Evolutionary conservation across 1,140 invertebrate genomes (phyloP).

Genomic region (Thalassaphorura encarpata): DNA sequence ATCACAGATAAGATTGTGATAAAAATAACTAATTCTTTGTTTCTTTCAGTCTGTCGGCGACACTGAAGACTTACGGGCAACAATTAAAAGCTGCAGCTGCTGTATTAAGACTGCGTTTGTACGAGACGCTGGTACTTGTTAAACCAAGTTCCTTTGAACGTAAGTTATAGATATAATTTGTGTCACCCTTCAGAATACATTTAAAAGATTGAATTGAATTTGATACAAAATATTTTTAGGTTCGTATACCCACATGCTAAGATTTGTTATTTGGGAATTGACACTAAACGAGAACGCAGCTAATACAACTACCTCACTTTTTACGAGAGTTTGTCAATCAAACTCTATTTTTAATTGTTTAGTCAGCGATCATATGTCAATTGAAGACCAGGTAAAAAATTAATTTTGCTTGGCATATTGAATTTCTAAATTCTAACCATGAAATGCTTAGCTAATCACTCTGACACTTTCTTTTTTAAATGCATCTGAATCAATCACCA

Average conservation of each 20-base stretch:
- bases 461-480: conserved; percentile 29
- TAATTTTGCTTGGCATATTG: too few species aligned
- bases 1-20: background rate
- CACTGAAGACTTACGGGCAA: conserved; percentile 85
- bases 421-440: too few species aligned
- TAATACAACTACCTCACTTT: conserved; percentile 83
- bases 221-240: conserved; percentile 38
- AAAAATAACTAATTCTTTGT: conserved; percentile 2
- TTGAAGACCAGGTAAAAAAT: conserved; percentile 84
- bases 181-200: background rate
- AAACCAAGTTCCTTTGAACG: conserved; percentile 75
- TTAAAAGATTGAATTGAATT: conserved; percentile 5
- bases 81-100: conserved; percentile 87
- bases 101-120: conserved; percentile 79
- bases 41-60: conserved; percentile 58
- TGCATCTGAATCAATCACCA: too few species aligned
- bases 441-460: too few species aligned
- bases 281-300: conserved; percentile 89
- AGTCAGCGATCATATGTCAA: conserved; percentile 87
- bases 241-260: conserved; percentile 72
- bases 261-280: conserved; percentile 94
- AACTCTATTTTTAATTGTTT: conserved; percentile 61
- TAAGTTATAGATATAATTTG: conserved; percentile 36
- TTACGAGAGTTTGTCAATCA: conserved; percentile 76
- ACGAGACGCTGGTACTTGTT: conserved; percentile 75